phyloP scores from a whole-genome alignment of 2,797 vertebrate species.

The Xenentodon cancila region DNA sequence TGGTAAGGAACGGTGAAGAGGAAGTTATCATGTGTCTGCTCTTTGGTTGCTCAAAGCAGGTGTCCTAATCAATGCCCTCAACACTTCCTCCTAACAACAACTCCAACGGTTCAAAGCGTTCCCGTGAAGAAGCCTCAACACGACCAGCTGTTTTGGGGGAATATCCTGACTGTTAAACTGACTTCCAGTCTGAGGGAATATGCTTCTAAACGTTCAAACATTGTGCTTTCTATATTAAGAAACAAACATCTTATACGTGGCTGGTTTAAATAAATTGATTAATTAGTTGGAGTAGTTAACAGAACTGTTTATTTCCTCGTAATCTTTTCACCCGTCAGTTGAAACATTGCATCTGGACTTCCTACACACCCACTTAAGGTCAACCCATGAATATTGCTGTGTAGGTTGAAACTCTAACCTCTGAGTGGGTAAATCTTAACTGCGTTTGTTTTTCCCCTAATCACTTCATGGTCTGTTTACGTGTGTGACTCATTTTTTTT shows the following conservation, averaged over 20 bases:
- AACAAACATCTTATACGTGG: background rate
- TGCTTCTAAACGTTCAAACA: no score
- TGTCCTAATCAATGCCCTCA: conserved; percentile 69
- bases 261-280: no score
- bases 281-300: background rate
- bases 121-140: conserved; percentile 5
- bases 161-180: background rate
- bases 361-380: conserved; percentile 39
- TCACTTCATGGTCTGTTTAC: conserved; percentile 16
- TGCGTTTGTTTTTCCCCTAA: background rate
- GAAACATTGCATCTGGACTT: conserved; percentile 23
- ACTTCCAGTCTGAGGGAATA: background rate
- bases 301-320: conserved; percentile 13
- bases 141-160: background rate
- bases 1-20: conserved; percentile 57
- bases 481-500: background rate
- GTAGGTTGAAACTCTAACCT: conserved; percentile 53
- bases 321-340: conserved; percentile 17
- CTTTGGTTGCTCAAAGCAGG: conserved; percentile 77
- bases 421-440: conserved; percentile 8
- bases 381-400: conserved; percentile 32
- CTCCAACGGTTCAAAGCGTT: conserved; percentile 49
- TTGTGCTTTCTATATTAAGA: background rate
- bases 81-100: conserved; percentile 75
- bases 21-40: conserved; percentile 68